Base-by-base conservation (phyloP, 1,140 invertebrate species). In the Wasmannia auropunctata region DNA sequence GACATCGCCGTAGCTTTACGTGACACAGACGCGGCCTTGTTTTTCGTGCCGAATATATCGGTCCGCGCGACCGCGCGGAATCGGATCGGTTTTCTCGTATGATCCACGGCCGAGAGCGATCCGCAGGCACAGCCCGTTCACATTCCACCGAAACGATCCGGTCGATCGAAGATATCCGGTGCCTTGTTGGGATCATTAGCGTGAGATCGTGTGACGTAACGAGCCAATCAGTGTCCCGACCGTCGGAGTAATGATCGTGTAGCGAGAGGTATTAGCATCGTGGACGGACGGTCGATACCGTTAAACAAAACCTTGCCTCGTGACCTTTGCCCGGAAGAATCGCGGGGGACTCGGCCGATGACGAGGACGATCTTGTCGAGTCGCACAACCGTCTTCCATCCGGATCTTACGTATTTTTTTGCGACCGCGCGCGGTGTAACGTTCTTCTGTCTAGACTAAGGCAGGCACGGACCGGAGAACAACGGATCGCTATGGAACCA, bases 191-290 rank as follows among this genome's bases (percentile, higher is more conserved):
- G 90, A 93, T 94, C 93, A 94, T 94, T 94, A 94, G 93, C 90
- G 91, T 94, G 91, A 94, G 92, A 94, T 94, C 92, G 92, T 93
- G 93, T 94, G 94, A 94, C 94, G 94, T 94, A 94, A 94, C 92
- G 92, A 92, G 85, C 91, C 92, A 92, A 94, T 94, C 93, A 91
- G 90, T 93, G 92, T 93, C 93, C 87, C 88, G 89, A 88, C 87
- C 91, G 88, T 90, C 90, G 88, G 86, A 91, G 91, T 93, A 93
- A 94, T 92, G 94, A 94, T 93, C 93, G 91, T 93, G 93, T 92
- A 93, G 89, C 90, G 81, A 90, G 90, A 91, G 92, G 88, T 94
- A 94, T 94, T 94, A 94, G 93, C 93, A 94, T 94, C 91, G 90
- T 86, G 91, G 89, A 93, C 87, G 87, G 88, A 85, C 87, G 87